Evolutionary conservation across 2,888 invertebrate genomes (phyloP), one percentile per base, ranked within the genome.

Genomic region (Mesoligia furuncula): DNA sequence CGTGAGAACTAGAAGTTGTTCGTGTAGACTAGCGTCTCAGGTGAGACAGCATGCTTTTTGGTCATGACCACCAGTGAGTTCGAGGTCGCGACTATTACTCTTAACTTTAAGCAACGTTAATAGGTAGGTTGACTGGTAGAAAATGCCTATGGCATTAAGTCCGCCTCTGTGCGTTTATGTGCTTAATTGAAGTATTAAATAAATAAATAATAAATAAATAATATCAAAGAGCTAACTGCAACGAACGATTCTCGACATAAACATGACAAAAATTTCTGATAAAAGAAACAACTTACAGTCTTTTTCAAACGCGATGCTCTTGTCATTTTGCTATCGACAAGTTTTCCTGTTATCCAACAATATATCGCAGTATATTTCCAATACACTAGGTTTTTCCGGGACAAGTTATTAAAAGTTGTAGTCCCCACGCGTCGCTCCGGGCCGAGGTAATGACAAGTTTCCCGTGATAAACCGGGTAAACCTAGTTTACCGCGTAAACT

Each of bases 371-470:
- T 66, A 71, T 81, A 80, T 87, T 85, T 83, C 79, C 81, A 83
- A 81, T 84, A 84, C 70, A 79, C 77, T 68, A 72, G 59, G 42
- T 81, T 80, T 82, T 83, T 76, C 80, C 74, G 59, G 75, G 81
- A 85, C 77, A 83, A 84, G 88, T 87, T 88, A 88, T 89, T 90
- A 89, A 89, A 88, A 90, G 75, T 90, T 86, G 71, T 83, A 79
- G 85, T 84, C 73, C 77, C 83, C 74, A 72, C 75, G 75, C 77
- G 81, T 73, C 75, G 77, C 70, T 68, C 70, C 59, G 61, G 73
- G 65, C 59, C 70, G 59, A 57, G 64, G 82, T 77, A 79, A 79
- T 86, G 87, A 77, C 77, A 88, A 85, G 83, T 86, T 86, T 80
- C 27, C 61, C 48, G 70, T 67, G 82, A 81, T 77, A 83, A 85